Percentiles rank a stretch among this genome's conserved stretches.
These are phyloP conservation scores for Yasuhikotakia modesta DNA, from an alignment of 2,797 vertebrate genomes.

Conservation along the genomic window DNA sequence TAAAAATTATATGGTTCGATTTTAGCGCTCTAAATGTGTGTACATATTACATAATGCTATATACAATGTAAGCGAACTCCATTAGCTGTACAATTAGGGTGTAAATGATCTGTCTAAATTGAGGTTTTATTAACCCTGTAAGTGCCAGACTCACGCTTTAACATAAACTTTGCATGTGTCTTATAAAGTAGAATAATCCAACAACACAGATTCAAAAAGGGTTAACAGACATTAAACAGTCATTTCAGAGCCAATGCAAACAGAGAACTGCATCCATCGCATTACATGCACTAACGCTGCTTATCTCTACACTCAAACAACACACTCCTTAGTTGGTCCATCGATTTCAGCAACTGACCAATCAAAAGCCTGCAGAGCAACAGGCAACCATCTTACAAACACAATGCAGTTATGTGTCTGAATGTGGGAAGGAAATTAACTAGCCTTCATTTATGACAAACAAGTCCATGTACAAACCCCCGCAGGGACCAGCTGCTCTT, in stretches of 20 bases:
- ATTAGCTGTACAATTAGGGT: background rate
- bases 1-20: background rate
- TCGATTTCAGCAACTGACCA: conserved; percentile 3
- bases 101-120: no score
- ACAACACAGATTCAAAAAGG: background rate
- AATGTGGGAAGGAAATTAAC: background rate
- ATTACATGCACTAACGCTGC: background rate
- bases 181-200: background rate
- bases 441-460: background rate
- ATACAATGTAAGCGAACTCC: background rate
- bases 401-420: background rate
- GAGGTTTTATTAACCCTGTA: background rate
- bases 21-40: background rate
- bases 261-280: conserved; percentile 19
- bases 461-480: background rate
- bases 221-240: background rate
- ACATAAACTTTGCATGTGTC: background rate
- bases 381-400: background rate
- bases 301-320: conserved; percentile 20
- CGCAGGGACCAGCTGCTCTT: background rate
- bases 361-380: background rate
- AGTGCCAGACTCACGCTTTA: background rate
- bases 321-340: background rate
- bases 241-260: conserved; percentile 19
- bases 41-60: background rate